Evolutionary conservation across 2,888 invertebrate species (phyloP), one percentile per base, ranked within the genome.

Genomic region (Diarsia dahlii): DNA sequence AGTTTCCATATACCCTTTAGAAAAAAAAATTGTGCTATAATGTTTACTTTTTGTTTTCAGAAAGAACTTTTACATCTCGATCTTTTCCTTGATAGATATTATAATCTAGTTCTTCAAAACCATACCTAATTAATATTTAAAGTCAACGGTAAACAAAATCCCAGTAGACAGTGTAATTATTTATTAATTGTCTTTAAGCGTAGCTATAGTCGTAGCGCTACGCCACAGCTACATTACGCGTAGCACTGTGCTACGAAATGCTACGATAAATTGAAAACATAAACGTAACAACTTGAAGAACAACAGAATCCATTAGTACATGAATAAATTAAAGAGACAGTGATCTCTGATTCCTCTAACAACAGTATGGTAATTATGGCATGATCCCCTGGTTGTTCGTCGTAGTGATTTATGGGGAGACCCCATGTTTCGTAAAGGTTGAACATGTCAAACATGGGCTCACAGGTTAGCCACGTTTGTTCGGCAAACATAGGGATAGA

Each of bases 371-470:
- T 69, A 78, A 83, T 79, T 71, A 64, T 80, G 50, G 15, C 80
- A 18, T 65, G 69, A 77, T 65, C 83, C 78, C 54, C 78, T 45
- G 13, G 45, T 54, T 65, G 58, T 69, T 77, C 39, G 23, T 34
- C n/a, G 52, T 60, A 62, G 69, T 83, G 78, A 80, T 80, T 80
- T 78, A 66, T 82, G 54, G 69, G 45, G 18, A 45, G 46, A 20
- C 2, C 67, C 65, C 69, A 69, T 78, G 79, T 83, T 82, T 58
- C 52, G 34, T 39, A 50, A 69, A 66, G 68, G 54, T 65, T 56
- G 56, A 58, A 58, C 45, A 78, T 66, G 67, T 80, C 64, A 84
- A 80, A 84, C 71, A 79, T n/a, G 65, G 23, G 63, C 50, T 48
- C 28, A 54, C 23, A 50, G 66, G 62, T 83, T 45, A 67, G 20